Conservation (phyloP, 2,797 vertebrate species). For the Delichon dasypus region DNA sequence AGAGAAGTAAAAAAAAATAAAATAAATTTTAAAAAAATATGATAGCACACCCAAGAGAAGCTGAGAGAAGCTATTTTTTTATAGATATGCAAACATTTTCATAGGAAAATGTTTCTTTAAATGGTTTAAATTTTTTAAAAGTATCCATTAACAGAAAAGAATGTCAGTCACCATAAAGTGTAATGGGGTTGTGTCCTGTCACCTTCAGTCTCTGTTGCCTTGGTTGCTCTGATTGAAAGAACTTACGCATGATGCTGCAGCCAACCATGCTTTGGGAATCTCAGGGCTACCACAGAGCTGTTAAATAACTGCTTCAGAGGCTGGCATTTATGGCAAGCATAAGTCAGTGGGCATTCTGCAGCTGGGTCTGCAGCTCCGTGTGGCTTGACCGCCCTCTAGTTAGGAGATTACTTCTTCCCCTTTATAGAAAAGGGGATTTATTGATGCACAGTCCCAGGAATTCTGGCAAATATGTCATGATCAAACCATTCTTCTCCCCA, state of each 20-base stretch:
- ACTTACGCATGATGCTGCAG: neutral
- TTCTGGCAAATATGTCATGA: neutral
- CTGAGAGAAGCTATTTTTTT: neutral
- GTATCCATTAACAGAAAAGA: neutral
- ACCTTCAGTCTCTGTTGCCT: neutral
- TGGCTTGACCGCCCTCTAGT: neutral
- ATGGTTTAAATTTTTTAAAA: neutral
- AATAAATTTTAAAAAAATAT: neutral
- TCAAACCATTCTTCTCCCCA: neutral
- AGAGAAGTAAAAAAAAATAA: no score
- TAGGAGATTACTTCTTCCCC: neutral
- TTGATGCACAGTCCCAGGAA: neutral
- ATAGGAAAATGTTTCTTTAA: slow-evolving; percentile 14
- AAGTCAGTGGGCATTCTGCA: neutral
- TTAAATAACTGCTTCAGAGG: slow-evolving; percentile 30
- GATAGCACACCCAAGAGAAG: neutral
- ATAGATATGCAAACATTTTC: neutral
- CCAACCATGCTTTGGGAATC: neutral
- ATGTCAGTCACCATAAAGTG: neutral
- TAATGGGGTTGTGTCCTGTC: neutral
- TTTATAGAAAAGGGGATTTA: neutral
- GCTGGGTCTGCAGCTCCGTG: neutral
- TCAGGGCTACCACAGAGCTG: neutral
- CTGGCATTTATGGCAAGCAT: neutral
- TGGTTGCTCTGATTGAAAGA: neutral